These are phyloP conservation scores for Cinclus cinclus DNA, from an alignment of 2,113 vertebrate species.

Conservation along the genomic window DNA sequence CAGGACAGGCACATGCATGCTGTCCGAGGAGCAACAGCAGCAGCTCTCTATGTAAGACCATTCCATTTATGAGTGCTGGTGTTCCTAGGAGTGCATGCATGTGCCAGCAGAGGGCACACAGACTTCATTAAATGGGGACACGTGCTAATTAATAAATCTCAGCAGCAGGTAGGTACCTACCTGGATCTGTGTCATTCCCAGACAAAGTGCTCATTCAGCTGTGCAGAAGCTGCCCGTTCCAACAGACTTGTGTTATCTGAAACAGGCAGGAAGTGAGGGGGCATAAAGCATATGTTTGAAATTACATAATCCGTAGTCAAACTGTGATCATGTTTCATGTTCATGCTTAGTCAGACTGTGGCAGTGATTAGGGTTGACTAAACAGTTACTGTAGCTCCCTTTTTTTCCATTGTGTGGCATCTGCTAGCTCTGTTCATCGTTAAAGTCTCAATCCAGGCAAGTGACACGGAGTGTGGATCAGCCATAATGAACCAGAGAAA, in stretches of 20 bases:
- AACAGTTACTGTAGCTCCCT: constrained; percentile 28
- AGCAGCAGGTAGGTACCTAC: not conserved
- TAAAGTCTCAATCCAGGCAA: constrained; percentile 1
- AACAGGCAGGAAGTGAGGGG: constrained; percentile 19
- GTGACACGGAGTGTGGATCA: not conserved
- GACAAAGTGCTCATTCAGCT: not conserved
- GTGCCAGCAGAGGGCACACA: constrained; percentile 66
- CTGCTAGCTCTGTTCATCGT: constrained; percentile 16
- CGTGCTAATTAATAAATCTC: constrained; percentile 35
- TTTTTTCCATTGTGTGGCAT: constrained; percentile 39
- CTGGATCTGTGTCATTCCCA: not conserved
- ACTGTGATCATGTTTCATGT: constrained; percentile 24
- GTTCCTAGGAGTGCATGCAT: not conserved
- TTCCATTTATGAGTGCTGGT: not conserved
- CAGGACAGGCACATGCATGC: not conserved
- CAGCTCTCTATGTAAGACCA: fast-evolving
- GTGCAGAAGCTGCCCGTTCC: not conserved
- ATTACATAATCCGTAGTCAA: constrained; percentile 5
- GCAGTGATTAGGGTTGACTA: constrained; percentile 54
- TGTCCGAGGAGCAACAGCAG: not conserved
- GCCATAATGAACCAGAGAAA: not conserved
- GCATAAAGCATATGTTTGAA: constrained; percentile 10
- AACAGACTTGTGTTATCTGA: not conserved
- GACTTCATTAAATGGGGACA: constrained; percentile 40
- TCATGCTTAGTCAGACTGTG: constrained; percentile 60